Evolutionary conservation across 2,888 invertebrate genomes (phyloP).

Genomic region (Homarus gammarus): DNA sequence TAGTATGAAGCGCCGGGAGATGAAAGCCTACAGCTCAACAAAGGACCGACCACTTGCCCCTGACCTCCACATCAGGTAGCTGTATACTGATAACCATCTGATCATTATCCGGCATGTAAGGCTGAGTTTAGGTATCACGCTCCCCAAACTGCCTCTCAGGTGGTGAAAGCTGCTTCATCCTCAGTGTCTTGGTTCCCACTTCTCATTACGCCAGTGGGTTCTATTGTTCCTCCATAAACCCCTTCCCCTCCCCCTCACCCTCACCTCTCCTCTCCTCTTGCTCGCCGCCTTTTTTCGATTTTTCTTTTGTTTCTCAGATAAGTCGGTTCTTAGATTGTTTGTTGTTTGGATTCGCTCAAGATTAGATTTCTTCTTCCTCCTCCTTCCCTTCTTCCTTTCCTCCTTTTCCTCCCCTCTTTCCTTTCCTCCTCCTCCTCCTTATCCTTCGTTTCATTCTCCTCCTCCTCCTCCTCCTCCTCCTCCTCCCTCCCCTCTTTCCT

Average conservation of each 20-base stretch:
- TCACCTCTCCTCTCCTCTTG: too few relatives aligned
- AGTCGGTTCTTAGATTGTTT: background rate
- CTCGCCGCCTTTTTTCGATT: background rate
- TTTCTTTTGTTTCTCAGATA: background rate
- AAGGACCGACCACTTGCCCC: background rate
- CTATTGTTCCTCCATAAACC: constrained; percentile 1
- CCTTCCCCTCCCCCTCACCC: background rate
- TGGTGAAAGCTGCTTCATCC: background rate
- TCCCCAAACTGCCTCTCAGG: background rate
- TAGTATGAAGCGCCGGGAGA: too few relatives aligned
- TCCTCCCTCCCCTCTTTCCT: background rate
- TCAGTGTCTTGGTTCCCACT: background rate
- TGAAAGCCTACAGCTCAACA: background rate
- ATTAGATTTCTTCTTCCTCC: background rate
- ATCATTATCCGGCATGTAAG: background rate
- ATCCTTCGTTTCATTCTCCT: background rate
- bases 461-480: background rate
- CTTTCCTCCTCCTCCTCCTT: background rate
- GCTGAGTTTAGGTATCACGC: background rate
- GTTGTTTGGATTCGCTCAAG: background rate
- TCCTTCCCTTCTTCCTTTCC: background rate
- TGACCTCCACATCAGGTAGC: background rate
- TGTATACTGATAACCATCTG: constrained; percentile 15
- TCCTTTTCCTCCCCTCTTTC: too few relatives aligned
- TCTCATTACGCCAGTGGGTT: background rate